Evolutionary conservation across 1,140 invertebrate genomes (phyloP), one percentile per base, ranked within the genome.

Genomic region (Megalopta genalis): DNA sequence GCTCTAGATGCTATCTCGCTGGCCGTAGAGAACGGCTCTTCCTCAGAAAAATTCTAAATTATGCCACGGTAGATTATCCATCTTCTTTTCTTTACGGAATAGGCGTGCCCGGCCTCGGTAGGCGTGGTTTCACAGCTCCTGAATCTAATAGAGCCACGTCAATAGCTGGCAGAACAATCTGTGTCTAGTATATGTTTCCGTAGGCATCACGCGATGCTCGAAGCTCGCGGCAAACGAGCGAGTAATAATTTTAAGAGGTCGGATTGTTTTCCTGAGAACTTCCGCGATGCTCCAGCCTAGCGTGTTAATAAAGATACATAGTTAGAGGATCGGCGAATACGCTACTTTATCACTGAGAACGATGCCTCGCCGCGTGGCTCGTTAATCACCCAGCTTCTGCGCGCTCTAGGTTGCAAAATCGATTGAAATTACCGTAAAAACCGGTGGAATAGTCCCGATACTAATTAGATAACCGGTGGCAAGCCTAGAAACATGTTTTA

Each of bases 181-280:
- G 42, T 46, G 14, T 12, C 10, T 46, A 14, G 10, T 46, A 46
- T 46, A 46, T 2, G 12, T 46, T 46, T 14, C 16, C 49, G 14
- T 5, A 16, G 18, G 5, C 16, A 18, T 52, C 14, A 21, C 16
- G 49, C 16, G 14, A 52, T 18, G 16, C 49, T 18, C 27, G 14
- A 16, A 37, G 25, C 25, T 16, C 12, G 14, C 27, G 3, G 25
- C 3, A 32, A 37, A 39, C 18, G 32, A 66, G 16, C 27, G 25
- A 14, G 23, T 67, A 42, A 71, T 77, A 71, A 63, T 77, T 77
- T 52, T 39, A 54, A 54, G 52, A 71, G 42, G 18, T 70, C 23
- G 57, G 37, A 77, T 70, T 77, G 59, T 77, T 77, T 63, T 21
- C 23, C 46, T 71, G 75, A 54, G 75, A 77, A 77, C 67, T 52